These are phyloP conservation scores for Balaenoptera acutorostrata DNA, from an alignment of 2,113 vertebrate genomes.

Conservation along the genomic window DNA sequence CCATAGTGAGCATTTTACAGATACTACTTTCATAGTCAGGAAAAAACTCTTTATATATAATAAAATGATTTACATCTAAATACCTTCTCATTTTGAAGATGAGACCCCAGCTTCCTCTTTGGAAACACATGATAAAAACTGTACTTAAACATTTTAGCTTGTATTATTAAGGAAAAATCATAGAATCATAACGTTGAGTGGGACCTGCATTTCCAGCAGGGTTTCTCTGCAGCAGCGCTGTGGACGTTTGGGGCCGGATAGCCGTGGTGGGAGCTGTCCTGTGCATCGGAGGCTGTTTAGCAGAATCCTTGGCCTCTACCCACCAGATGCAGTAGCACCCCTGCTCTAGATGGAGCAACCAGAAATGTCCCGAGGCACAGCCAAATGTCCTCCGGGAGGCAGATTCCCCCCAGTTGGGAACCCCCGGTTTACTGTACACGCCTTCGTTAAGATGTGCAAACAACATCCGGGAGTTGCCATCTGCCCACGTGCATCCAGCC, in stretches of 20 bases:
- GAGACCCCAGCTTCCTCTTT: background rate
- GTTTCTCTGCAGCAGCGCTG: accelerated
- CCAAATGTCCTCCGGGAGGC: background rate
- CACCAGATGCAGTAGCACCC: background rate
- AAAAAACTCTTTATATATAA: too few relatives aligned
- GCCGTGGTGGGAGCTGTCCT: background rate
- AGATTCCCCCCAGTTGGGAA: accelerated
- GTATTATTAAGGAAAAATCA: background rate
- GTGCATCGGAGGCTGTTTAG: accelerated
- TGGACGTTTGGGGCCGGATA: accelerated
- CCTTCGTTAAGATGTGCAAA: background rate
- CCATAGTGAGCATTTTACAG: background rate
- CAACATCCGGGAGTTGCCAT: accelerated
- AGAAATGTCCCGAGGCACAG: background rate
- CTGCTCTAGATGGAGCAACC: accelerated
- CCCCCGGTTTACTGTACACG: accelerated
- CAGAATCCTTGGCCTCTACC: background rate
- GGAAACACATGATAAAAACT: background rate
- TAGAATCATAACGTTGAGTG: accelerated
- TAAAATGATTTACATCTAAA: background rate
- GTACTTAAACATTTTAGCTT: too few relatives aligned
- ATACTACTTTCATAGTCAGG: too few relatives aligned
- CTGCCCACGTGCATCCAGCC: accelerated
- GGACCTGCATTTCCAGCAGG: too few relatives aligned
- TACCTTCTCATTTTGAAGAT: background rate